Percentiles rank a stretch among this genome's conserved stretches.
phyloP scores from a whole-genome alignment of 1,140 invertebrate genomes.

The Pollicipes pollicipes region DNA sequence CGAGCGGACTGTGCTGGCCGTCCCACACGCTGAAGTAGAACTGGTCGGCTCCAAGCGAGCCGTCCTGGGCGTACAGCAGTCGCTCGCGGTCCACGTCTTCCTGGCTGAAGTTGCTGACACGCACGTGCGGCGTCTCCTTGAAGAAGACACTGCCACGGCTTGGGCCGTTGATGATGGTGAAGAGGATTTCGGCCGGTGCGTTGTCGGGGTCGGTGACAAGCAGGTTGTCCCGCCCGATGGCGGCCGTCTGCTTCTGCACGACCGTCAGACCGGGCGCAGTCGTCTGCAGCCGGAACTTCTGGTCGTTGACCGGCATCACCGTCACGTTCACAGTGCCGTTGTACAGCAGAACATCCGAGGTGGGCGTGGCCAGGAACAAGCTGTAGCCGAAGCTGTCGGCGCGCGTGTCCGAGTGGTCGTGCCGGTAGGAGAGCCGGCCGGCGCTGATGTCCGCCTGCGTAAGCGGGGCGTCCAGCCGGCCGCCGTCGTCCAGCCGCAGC shows the following conservation, averaged over 20 bases:
- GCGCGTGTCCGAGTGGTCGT: constrained; percentile 68
- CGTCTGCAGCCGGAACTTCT: constrained; percentile 63
- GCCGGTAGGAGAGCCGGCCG: constrained; percentile 42
- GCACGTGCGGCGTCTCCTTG: constrained; percentile 23
- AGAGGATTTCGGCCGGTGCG: constrained; percentile 58
- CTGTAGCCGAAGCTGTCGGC: constrained; percentile 54
- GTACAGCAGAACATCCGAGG: constrained; percentile 46
- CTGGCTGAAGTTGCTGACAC: constrained; percentile 54
- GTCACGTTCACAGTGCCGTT: constrained; percentile 58
- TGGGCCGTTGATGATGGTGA: constrained; percentile 59
- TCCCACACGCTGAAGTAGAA: constrained; percentile 84
- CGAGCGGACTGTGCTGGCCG: constrained; percentile 52
- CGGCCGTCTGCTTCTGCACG: constrained; percentile 24
- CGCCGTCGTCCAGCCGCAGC: background rate
- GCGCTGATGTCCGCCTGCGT: constrained; percentile 29
- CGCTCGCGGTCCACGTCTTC: constrained; percentile 63
- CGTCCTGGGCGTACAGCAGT: constrained; percentile 69
- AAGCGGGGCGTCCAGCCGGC: constrained; percentile 11
- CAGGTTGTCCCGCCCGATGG: constrained; percentile 42
- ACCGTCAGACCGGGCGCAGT: constrained; percentile 53
- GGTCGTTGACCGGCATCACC: constrained; percentile 76
- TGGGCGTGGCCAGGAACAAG: constrained; percentile 38
- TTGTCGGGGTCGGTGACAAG: constrained; percentile 75
- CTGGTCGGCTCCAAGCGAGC: constrained; percentile 49
- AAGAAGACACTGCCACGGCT: constrained; percentile 50